phyloP scores from a whole-genome alignment of 2,888 invertebrate genomes.

The Ichneumoninae sp. region DNA sequence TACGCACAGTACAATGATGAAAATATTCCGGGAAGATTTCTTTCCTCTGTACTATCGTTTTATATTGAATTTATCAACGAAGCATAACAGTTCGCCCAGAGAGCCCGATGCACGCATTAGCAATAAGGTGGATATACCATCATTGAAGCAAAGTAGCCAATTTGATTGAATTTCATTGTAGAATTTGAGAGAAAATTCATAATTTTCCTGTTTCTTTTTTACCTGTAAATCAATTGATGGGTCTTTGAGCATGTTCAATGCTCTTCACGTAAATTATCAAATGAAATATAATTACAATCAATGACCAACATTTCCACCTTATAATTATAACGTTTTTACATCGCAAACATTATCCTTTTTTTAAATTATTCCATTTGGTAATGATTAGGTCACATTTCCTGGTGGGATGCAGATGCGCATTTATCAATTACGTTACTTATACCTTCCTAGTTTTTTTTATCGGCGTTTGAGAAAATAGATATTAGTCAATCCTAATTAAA shows the following conservation, averaged over 20 bases:
- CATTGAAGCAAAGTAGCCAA: not conserved
- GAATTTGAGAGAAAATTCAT: not conserved
- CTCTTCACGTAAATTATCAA: not conserved
- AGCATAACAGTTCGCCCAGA: slow-evolving; percentile 43
- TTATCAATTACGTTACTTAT: slow-evolving; percentile 75
- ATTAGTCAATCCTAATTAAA: slow-evolving; percentile 70
- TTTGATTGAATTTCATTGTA: not conserved
- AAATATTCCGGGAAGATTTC: not conserved
- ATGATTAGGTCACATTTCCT: slow-evolving; percentile 68
- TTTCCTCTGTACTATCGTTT: not conserved
- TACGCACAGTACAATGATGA: too few species aligned
- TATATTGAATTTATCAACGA: not conserved
- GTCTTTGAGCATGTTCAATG: not conserved
- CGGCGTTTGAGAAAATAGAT: slow-evolving; percentile 77
- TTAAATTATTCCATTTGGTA: not conserved
- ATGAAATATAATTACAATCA: not conserved
- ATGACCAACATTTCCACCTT: not conserved
- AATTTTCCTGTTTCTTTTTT: not conserved
- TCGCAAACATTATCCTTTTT: not conserved
- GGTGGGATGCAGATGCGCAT: slow-evolving; percentile 77
- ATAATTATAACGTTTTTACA: not conserved
- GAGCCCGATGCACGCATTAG: slow-evolving; percentile 40
- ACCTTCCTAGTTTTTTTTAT: slow-evolving; percentile 75
- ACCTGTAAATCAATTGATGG: not conserved
- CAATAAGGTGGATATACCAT: slow-evolving; percentile 1